phyloP scores from a whole-genome alignment of 1,140 invertebrate species.

The Stenopsyche tienmushanensis region DNA sequence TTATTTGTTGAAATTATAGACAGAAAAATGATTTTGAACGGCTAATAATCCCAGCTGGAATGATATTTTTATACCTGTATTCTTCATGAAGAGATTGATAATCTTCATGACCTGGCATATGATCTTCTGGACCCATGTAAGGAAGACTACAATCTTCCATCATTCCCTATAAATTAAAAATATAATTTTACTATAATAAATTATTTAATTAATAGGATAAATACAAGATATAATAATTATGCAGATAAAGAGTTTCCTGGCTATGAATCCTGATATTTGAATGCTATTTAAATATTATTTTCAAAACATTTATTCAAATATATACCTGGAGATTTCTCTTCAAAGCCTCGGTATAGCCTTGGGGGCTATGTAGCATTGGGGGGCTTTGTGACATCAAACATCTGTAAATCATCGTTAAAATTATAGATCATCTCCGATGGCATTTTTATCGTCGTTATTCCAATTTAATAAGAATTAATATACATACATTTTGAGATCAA shows the following conservation, averaged over 20 bases:
- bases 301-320: no score
- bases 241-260: background rate
- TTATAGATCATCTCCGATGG: slow-evolving; percentile 5
- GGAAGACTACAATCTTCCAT: slow-evolving; percentile 57
- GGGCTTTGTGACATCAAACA: slow-evolving; percentile 57
- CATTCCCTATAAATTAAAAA: slow-evolving; percentile 48
- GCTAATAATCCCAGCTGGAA: no score
- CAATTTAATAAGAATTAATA: slow-evolving; percentile 1
- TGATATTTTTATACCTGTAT: slow-evolving; percentile 53
- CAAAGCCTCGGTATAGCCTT: slow-evolving; percentile 55
- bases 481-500: no score
- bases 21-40: no score
- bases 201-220: background rate
- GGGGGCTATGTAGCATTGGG: slow-evolving; percentile 55
- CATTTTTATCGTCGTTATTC: background rate
- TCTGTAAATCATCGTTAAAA: slow-evolving; percentile 40
- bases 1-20: no score
- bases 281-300: no score
- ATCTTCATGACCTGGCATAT: slow-evolving; percentile 52
- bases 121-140: slow-evolving; percentile 54
- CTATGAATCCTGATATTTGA: background rate
- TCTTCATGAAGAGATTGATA: slow-evolving; percentile 55
- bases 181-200: slow-evolving; percentile 5
- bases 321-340: slow-evolving; percentile 56
- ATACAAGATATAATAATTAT: background rate